These are phyloP conservation scores for Corythornis vintsioides DNA, from an alignment of 2,113 vertebrate genomes.

Conservation along the genomic window DNA sequence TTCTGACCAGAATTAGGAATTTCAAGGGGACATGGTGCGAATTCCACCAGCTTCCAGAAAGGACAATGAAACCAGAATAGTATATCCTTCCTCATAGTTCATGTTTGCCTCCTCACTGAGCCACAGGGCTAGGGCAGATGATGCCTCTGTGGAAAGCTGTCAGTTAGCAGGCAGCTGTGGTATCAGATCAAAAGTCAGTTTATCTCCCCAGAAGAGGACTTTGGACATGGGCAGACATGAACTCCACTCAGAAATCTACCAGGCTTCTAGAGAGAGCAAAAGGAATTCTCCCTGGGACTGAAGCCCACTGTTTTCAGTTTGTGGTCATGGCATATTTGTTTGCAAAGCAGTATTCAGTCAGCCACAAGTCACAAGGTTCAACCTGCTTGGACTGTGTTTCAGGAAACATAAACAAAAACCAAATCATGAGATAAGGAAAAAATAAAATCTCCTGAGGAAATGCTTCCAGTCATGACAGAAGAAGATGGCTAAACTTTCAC, in stretches of 20 bases:
- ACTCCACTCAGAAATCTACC: neutral
- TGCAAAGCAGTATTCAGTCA: conserved; percentile 36
- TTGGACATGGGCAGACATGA: neutral
- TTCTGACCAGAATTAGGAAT: neutral
- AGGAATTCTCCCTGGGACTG: neutral
- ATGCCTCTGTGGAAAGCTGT: neutral
- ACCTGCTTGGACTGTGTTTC: conserved; percentile 5
- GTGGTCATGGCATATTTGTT: conserved; percentile 30
- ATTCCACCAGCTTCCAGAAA: neutral
- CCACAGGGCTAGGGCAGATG: neutral
- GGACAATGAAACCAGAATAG: neutral
- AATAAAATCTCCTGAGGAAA: neutral
- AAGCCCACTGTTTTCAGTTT: conserved; percentile 36
- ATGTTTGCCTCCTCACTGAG: neutral
- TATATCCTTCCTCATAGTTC: neutral
- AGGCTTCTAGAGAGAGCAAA: neutral
- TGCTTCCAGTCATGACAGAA: neutral
- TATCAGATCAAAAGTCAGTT: neutral
- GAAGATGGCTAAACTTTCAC: neutral
- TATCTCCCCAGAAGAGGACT: neutral
- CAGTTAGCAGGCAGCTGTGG: neutral
- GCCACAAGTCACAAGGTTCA: conserved; percentile 42
- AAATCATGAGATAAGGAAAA: conserved; percentile 36
- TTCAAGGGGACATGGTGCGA: neutral
- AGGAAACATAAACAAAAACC: conserved; percentile 34